Evolutionary conservation across 1,140 invertebrate genomes (phyloP).

Genomic region (Drosophila virilis): DNA sequence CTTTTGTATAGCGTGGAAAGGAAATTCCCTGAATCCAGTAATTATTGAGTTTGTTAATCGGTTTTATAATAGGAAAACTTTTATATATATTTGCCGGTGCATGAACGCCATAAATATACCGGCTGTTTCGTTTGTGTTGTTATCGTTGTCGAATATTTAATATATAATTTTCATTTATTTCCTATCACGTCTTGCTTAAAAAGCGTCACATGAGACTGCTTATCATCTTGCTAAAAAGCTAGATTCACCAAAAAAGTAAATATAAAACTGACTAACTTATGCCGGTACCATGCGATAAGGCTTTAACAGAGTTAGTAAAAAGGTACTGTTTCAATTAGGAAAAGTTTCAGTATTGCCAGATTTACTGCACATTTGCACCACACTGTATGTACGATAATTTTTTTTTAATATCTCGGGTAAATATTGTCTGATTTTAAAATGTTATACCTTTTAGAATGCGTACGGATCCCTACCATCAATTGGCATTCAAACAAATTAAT

Average conservation of each 20-base stretch:
- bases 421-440: too few species aligned
- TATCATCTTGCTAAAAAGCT: background rate
- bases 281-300: background rate
- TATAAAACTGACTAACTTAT: background rate
- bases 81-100: background rate
- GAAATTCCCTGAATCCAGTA: slow-evolving; percentile 1
- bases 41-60: background rate
- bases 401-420: too few species aligned
- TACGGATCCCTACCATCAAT: too few species aligned
- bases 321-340: too few species aligned
- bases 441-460: too few species aligned
- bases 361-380: too few species aligned
- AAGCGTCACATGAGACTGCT: background rate
- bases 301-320: background rate
- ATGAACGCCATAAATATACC: background rate
- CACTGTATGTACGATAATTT: slow-evolving; percentile 3
- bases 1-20: background rate
- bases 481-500: too few species aligned
- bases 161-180: background rate
- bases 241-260: slow-evolving; percentile 9
- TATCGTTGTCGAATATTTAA: background rate
- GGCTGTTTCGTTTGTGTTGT: background rate
- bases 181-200: background rate
- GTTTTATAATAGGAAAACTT: background rate
- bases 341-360: too few species aligned